Evolutionary conservation across 2,888 invertebrate genomes (phyloP).

Genomic region (Cephus runcator): DNA sequence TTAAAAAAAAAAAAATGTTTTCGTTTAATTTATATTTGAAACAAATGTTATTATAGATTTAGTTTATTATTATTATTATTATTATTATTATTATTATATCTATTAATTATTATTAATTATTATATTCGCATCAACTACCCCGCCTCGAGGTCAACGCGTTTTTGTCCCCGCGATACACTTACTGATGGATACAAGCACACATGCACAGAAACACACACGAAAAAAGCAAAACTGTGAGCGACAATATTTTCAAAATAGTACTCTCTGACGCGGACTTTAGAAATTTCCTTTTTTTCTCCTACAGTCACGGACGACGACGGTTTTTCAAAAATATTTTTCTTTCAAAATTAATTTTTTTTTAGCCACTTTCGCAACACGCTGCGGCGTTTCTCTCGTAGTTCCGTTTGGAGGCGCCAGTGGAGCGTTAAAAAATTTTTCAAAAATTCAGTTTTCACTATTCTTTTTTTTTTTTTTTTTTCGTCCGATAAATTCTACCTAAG

Average conservation of each 20-base stretch:
- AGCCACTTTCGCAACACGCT: neutral
- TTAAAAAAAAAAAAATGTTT: conserved; percentile 42
- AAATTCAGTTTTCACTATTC: neutral
- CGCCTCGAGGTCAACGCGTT: neutral
- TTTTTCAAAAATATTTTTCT: neutral
- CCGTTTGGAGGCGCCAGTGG: too few species aligned
- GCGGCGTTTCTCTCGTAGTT: neutral
- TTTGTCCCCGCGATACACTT: neutral
- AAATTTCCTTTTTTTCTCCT: neutral
- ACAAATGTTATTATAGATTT: conserved; percentile 57
- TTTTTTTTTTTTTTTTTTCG: neutral
- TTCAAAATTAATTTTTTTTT: neutral
- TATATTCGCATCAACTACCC: conserved; percentile 18
- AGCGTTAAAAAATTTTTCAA: neutral
- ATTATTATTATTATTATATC: conserved; percentile 38
- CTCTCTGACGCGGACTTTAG: neutral
- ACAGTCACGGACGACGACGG: neutral
- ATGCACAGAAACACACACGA: too few species aligned
- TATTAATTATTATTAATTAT: conserved; percentile 30
- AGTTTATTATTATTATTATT: conserved; percentile 48
- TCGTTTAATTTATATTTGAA: conserved; percentile 59
- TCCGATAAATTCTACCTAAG: neutral
- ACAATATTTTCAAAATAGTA: neutral
- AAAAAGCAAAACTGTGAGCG: neutral
- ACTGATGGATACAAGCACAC: neutral